These are phyloP conservation scores for Ceraclea dissimilis DNA, from an alignment of 2,888 invertebrate genomes.

Conservation along the genomic window DNA sequence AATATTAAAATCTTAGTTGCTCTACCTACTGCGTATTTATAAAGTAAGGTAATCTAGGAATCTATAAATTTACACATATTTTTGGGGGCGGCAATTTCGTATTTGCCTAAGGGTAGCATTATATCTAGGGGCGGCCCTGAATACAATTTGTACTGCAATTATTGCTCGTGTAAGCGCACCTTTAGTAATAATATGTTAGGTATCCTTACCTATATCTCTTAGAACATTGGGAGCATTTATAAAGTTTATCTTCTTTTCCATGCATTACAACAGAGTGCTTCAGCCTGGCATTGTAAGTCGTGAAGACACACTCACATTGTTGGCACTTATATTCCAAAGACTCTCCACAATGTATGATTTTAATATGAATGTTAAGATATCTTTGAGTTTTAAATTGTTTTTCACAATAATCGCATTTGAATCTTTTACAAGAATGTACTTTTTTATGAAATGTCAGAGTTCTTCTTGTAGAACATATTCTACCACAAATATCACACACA, in stretches of 20 bases:
- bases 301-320: conserved; percentile 10
- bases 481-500: conserved; percentile 21
- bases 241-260: conserved; percentile 18
- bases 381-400: conserved; percentile 17
- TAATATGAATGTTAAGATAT: conserved; percentile 12
- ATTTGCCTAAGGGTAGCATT: too few relatives aligned
- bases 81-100: too few relatives aligned
- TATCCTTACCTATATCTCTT: conserved; percentile 12
- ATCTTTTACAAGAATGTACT: conserved; percentile 8
- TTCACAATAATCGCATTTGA: conserved; percentile 13
- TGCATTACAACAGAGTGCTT: conserved; percentile 18
- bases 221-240: conserved; percentile 21
- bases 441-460: conserved; percentile 15
- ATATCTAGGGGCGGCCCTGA: too few relatives aligned
- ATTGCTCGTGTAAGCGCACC: too few relatives aligned
- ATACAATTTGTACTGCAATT: too few relatives aligned
- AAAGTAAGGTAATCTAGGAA: too few relatives aligned
- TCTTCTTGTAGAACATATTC: conserved; percentile 15
- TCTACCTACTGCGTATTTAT: too few relatives aligned
- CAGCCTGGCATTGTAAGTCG: conserved; percentile 19
- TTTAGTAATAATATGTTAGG: background rate
- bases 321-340: conserved; percentile 17
- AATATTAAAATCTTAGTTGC: too few relatives aligned
- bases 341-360: conserved; percentile 18
- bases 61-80: too few relatives aligned